Evolutionary conservation across 2,797 vertebrate species (phyloP), one percentile per base, ranked within the genome.

Genomic region (Podarcis lilfordi): DNA sequence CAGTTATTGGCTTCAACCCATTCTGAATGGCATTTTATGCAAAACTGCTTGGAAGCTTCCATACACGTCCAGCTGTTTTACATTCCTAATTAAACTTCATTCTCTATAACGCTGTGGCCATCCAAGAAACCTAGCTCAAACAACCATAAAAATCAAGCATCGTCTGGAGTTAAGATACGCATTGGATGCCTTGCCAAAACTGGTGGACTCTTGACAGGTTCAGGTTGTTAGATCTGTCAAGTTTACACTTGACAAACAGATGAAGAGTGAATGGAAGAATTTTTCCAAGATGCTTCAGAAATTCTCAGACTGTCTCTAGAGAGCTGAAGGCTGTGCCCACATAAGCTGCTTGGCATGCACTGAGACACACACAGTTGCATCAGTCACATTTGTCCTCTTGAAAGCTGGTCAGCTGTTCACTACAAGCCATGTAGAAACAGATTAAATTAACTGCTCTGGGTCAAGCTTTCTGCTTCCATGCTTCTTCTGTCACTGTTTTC

Each of bases 401-500:
- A 68, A 91, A 90, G 64, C 75, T 93, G 72, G 78, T 86, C 84
- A 92, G 84, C 87, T 92, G 78, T 4, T 3, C 88, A 3, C 77
- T 87, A 91, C 55, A 84, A 88, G 21, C 27, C 89, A n/a, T 81
- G 87, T 92, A 95, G 84, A 92, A 89, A 92, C 90, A 88, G 89
- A 89, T 88, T 87, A 86, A 90, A 82, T 82, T 92, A 90, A 90
- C 89, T 92, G 75, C 90, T 95, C 81, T 91, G 93, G 82, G 80
- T 88, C 10, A 68, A n/a, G 89, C 92, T 89, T 94, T 94, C 90
- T 93, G 2, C 83, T 91, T 82, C 89, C 61, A 25, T 95, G 69
- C 79, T 92, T 64, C 86, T 88, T 74, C 89, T 93, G 72, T 89
- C 91, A 72, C 72, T 94, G 89, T 91, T 94, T 91, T 95, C 71